Evolutionary conservation across 2,888 invertebrate genomes (phyloP), one percentile per base, ranked within the genome.

Genomic region (Diploptera punctata): DNA sequence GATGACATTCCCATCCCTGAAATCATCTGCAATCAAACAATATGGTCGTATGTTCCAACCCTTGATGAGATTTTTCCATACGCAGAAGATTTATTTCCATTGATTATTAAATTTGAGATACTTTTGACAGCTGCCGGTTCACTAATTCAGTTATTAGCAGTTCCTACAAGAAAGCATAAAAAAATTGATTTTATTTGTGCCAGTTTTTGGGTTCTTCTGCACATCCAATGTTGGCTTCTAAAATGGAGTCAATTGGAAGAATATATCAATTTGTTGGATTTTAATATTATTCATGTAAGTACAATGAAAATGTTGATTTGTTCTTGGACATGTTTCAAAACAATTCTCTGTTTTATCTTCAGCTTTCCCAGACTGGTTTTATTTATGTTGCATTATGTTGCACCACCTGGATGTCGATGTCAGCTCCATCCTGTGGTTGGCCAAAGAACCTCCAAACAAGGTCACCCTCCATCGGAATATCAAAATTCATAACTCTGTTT

Each of bases 251-350:
- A 68, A 16, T 26, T 68, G 38, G 54, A 54, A 4, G 10, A 26
- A 7, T 68, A 54, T 26, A 38, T 54, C 24, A 68, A 38, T 54
- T 33, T 38, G 3, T 24, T 54, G 52, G 52, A 68, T 38, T 68
- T 68, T 19, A 54, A 19, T 54, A 76, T 81, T 44, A 68, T 79
- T n/a, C 75, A 78, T 43, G 82, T 82, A 77, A 79, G 79, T 76
- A 70, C 70, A n/a, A n/a, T n/a, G n/a, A n/a, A n/a, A n/a, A n/a
- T n/a, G n/a, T n/a, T n/a, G n/a, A n/a, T n/a, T n/a, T n/a, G n/a
- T n/a, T n/a, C n/a, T n/a, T n/a, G n/a, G n/a, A n/a, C n/a, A n/a
- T n/a, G n/a, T n/a, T n/a, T n/a, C n/a, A n/a, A n/a, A n/a, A n/a
- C n/a, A n/a, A n/a, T n/a, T n/a, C n/a, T n/a, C n/a, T n/a, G n/a